Evolutionary conservation across 2,888 invertebrate species (phyloP).

Genomic region (Dugesia japonica): DNA sequence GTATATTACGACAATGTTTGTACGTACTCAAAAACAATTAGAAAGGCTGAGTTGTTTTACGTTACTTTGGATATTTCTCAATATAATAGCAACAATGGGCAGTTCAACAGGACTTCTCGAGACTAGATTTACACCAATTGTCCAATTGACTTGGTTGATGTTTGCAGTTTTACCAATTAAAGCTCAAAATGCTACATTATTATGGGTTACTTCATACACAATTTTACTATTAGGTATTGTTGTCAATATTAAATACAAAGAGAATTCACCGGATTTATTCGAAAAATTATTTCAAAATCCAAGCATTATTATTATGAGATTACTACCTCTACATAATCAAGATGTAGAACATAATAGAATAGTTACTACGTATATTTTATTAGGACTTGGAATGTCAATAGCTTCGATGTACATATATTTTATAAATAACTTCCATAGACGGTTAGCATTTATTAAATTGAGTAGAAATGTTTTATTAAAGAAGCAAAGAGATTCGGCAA

Average conservation of each 20-base stretch:
- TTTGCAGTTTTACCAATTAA: not conserved
- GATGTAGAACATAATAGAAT: not conserved
- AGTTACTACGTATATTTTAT: not conserved
- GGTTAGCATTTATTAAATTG: constrained; percentile 12
- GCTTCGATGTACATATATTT: not conserved
- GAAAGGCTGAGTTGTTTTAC: not conserved
- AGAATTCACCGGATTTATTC: not conserved
- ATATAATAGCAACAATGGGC: not conserved
- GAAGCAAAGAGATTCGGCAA: not conserved
- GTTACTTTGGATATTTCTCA: not conserved
- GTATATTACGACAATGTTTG: not conserved
- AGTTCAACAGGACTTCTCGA: not conserved
- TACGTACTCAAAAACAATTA: not conserved
- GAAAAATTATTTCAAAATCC: not conserved
- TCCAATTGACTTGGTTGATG: not conserved
- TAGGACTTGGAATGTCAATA: not conserved
- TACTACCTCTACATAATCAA: not conserved
- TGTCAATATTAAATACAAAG: not conserved
- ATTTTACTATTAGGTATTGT: not conserved
- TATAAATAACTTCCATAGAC: not conserved
- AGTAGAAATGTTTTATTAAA: not conserved
- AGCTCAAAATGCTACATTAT: not conserved
- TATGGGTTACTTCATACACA: not conserved
- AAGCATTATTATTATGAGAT: not conserved
- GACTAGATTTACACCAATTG: not conserved